Conservation (phyloP, 2,888 invertebrate species). For the Eulithis testata region DNA sequence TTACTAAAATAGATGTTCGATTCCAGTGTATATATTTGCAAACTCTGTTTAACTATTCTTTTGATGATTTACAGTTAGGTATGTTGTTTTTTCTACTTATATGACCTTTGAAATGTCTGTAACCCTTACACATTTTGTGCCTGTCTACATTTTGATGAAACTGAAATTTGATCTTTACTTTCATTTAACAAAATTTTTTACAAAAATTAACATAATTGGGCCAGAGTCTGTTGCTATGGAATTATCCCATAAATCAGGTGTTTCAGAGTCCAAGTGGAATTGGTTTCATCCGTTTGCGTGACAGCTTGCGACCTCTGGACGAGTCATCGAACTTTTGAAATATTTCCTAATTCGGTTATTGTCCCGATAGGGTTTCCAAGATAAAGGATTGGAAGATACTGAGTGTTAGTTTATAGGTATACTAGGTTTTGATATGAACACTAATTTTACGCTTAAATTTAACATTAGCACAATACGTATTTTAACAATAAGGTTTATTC, state of each 20-base stretch:
- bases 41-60: slow-evolving; percentile 20
- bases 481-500: no score
- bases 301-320: slow-evolving; percentile 67
- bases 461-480: no score
- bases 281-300: slow-evolving; percentile 57
- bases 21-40: slow-evolving; percentile 37
- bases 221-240: slow-evolving; percentile 37
- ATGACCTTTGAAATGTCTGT: slow-evolving; percentile 4
- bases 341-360: slow-evolving; percentile 80
- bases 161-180: slow-evolving; percentile 21
- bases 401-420: no score
- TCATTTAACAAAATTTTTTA: no score
- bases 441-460: no score
- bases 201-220: slow-evolving; percentile 34
- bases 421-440: no score
- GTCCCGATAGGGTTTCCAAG: slow-evolving; percentile 60
- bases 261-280: slow-evolving; percentile 47
- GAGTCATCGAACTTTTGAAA: slow-evolving; percentile 76
- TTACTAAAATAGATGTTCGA: slow-evolving; percentile 44
- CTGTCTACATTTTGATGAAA: slow-evolving; percentile 11
- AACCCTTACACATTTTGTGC: background rate
- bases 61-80: slow-evolving; percentile 19
- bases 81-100: slow-evolving; percentile 8
- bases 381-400: no score
- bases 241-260: slow-evolving; percentile 44